Evolutionary conservation across 2,888 invertebrate species (phyloP), one percentile per base, ranked within the genome.

Genomic region (Aromia moschata): DNA sequence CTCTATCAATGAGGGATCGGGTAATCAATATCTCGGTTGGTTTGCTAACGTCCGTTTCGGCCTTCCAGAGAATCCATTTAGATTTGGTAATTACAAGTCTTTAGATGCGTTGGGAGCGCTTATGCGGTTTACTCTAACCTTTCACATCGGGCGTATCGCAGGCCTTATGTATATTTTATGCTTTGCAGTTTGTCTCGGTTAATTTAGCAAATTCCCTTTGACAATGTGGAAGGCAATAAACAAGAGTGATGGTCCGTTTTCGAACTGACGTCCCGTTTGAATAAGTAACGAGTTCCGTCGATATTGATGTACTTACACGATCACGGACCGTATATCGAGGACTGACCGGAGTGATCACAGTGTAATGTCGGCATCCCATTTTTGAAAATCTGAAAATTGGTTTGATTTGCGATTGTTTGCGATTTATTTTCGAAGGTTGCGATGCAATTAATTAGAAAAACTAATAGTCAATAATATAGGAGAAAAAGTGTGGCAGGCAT

Each of bases 241-340:
- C 53, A 58, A 58, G 53, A 58, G 45, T 58, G 53, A 54, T 54
- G 58, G 53, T 53, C 46, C 54, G 46, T 58, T 53, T 52, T 53
- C 45, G 40, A 37, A 43, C 15, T 57, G 57, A 57, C 51, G 43
- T 51, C 44, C 36, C 51, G 38, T 36, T 51, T 20, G 51, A 51
- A 44, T 57, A 52, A 57, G 44, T 57, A 57, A 57, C 51, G 51
- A 57, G 57, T 9, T 36, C 11, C 51, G 33, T 52, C 57, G 57
- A 57, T 57, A 51, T 57, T 57, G 51, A 57, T 47, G 38, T 43
- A 57, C n/a, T n/a, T n/a, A n/a, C n/a, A n/a, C n/a, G n/a, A n/a
- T n/a, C n/a, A n/a, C n/a, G n/a, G n/a, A n/a, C n/a, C n/a, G n/a
- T n/a, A n/a, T n/a, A n/a, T n/a, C n/a, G n/a, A n/a, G n/a, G n/a